Evolutionary conservation across 2,888 invertebrate species (phyloP).

Genomic region (Isotomurus palustris): DNA sequence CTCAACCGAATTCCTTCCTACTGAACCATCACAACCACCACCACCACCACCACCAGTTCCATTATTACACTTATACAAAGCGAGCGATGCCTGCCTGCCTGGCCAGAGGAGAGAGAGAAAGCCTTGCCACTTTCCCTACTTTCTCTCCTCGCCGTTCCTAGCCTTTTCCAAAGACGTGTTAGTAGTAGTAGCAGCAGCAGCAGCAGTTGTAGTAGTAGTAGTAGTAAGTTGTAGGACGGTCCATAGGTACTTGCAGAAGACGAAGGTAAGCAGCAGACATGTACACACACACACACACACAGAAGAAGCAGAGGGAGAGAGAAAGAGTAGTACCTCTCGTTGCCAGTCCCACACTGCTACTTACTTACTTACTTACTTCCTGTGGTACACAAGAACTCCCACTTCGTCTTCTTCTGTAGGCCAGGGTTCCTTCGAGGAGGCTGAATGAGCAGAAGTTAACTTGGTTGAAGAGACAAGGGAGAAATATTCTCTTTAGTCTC

Average conservation of each 20-base stretch:
- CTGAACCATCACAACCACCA: background rate
- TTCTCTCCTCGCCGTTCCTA: constrained; percentile 6
- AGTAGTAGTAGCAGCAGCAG: constrained; percentile 10
- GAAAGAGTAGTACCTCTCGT: constrained; percentile 13
- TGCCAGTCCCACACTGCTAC: constrained; percentile 2
- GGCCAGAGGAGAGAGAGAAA: background rate
- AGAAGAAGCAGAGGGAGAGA: constrained; percentile 4
- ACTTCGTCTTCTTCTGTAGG: too few species aligned
- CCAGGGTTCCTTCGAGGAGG: too few species aligned
- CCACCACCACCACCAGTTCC: too few species aligned
- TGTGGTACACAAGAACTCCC: constrained; percentile 9
- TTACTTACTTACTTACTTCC: constrained; percentile 9
- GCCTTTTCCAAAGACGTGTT: constrained; percentile 16
- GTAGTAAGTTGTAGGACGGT: background rate
- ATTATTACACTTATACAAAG: too few species aligned
- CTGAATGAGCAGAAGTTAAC: too few species aligned
- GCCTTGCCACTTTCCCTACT: background rate
- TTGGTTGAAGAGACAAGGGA: constrained; percentile 15
- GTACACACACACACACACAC: too few species aligned
- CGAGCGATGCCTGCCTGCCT: too few species aligned
- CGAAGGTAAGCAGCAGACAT: too few species aligned
- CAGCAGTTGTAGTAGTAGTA: background rate
- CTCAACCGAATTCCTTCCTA: constrained; percentile 10
- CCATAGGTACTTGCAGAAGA: too few species aligned
- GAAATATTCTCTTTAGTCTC: constrained; percentile 3